Conservation (phyloP, 2,888 invertebrate species). For the Oscheius sp. region DNA sequence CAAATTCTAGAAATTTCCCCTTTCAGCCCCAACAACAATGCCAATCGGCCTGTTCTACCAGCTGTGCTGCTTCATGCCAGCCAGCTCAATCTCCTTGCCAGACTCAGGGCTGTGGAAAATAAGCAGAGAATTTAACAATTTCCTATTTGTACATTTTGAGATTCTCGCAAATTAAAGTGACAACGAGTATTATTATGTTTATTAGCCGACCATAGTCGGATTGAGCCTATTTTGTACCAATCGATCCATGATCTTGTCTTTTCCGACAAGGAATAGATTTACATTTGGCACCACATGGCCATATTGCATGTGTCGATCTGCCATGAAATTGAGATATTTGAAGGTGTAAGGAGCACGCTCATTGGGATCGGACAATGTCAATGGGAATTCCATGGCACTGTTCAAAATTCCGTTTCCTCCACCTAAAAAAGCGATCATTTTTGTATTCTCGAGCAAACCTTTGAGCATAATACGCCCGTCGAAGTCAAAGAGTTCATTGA, state of each 20-base stretch:
- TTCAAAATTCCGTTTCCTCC: conserved; percentile 66
- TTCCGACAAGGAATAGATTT: conserved; percentile 61
- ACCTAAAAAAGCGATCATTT: conserved; percentile 34
- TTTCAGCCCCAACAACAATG: conserved; percentile 46
- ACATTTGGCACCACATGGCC: conserved; percentile 65
- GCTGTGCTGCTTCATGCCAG: conserved; percentile 41
- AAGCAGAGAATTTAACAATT: neutral
- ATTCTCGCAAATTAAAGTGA: neutral
- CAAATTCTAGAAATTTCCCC: neutral
- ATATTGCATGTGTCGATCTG: conserved; percentile 65
- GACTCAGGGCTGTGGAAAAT: neutral
- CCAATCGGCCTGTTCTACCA: conserved; percentile 52
- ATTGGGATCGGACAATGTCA: conserved; percentile 64
- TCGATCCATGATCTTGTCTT: conserved; percentile 65
- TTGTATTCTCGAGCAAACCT: conserved; percentile 31
- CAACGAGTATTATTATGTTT: conserved; percentile 16
- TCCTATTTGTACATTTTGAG: neutral
- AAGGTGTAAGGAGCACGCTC: conserved; percentile 66
- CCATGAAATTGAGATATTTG: conserved; percentile 69
- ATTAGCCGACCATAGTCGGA: conserved; percentile 65
- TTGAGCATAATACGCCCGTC: conserved; percentile 66
- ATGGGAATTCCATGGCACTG: conserved; percentile 66
- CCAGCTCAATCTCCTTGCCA: conserved; percentile 38
- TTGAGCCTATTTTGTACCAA: conserved; percentile 62
- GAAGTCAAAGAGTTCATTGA: conserved; percentile 68